Base-by-base conservation (phyloP, 2,888 invertebrate species). In the Pristionchus arcanus region DNA sequence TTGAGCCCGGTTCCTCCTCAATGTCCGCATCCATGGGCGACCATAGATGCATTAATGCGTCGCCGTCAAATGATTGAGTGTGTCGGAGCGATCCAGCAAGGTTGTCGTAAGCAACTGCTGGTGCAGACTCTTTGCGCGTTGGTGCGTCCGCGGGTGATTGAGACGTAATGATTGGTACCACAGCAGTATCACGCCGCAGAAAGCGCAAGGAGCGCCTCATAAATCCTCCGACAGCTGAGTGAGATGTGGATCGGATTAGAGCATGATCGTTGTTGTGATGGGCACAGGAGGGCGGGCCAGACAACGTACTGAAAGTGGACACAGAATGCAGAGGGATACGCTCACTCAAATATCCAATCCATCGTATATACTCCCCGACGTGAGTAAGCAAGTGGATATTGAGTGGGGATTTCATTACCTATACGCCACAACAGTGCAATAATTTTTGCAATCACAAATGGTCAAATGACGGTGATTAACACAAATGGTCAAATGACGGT, bases 141-240 rank as follows among this genome's bases (percentile, higher is more conserved):
- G 87, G 49, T 0, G 34, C 42, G 25, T 31, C 53, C 13, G 66
- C 31, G 0, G 68, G 28, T 0, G 87, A 71, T 13, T 42, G 19
- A n/a, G 68, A n/a, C 42, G 63, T 74, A 55, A 49, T 49, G 42
- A 71, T 49, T 28, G 81, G 81, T 2, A 53, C 49, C 0, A 49
- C 42, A 16, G 37, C 49, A 16, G 42, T 81, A 15, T 77, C 88
- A 19, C 74, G 55, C 21, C 88, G 88, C 15, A 88, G 74, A 34
- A 88, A 88, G 28, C 88, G 88, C 53, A 74, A 77, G 15, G 88
- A 88, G 25, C 88, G 88, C 11, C 88, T 74, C 88, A 88, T 88
- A 55, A 88, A 88, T 15, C 77, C 88, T 31, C 88, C 88, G 0
- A 88, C 77, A 9, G 88, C 34, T 19, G 88, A 88, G 42, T 87